Conservation (phyloP, 2,113 vertebrate genomes). For the Nibea coibor region DNA sequence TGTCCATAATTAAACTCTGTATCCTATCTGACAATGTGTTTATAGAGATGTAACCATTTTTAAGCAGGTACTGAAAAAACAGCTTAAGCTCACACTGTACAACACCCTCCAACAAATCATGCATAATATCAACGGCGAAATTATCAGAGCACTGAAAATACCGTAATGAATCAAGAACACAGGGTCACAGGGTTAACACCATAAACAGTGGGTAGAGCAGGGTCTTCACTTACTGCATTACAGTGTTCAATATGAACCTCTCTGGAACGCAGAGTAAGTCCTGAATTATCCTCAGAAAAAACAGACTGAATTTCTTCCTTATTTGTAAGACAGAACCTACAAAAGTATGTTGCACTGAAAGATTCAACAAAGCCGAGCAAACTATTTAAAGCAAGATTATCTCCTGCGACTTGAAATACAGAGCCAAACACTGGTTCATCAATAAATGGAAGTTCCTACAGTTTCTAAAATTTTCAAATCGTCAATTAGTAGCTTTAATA, state of each 20-base stretch:
- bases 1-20: slow-evolving; percentile 17
- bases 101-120: background rate
- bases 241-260: too few relatives aligned
- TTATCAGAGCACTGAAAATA: background rate
- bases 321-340: slow-evolving; percentile 8
- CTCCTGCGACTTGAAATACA: slow-evolving; percentile 1
- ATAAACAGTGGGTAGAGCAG: too few relatives aligned
- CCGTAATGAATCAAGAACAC: background rate
- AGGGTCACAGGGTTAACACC: too few relatives aligned
- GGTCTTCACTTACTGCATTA: too few relatives aligned
- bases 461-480: background rate
- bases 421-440: background rate
- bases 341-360: slow-evolving; percentile 5
- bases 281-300: background rate
- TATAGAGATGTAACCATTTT: slow-evolving; percentile 12
- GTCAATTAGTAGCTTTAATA: background rate
- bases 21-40: slow-evolving; percentile 6
- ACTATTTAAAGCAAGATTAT: background rate
- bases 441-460: too few relatives aligned
- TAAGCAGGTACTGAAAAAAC: slow-evolving; percentile 17
- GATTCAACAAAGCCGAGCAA: background rate
- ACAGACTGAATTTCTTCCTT: slow-evolving; percentile 8
- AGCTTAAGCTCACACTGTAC: slow-evolving; percentile 15
- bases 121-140: too few relatives aligned
- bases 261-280: too few relatives aligned